Evolutionary conservation across 2,797 vertebrate genomes (phyloP), one percentile per base, ranked within the genome.

Genomic region (Pangasius sanitwongsei): DNA sequence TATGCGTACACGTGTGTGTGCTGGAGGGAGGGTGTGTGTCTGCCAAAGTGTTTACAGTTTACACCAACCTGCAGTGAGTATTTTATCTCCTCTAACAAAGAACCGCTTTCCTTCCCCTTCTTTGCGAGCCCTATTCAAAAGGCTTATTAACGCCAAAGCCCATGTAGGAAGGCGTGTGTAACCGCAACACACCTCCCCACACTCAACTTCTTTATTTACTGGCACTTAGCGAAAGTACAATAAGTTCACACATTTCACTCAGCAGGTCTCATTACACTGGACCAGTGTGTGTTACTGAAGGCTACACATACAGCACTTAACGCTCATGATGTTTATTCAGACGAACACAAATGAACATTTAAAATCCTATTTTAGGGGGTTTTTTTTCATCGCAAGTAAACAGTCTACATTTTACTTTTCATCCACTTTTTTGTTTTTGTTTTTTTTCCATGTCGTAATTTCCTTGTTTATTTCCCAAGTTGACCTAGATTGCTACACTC

Each of bases 21-120:
- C 7, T 23, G 34, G 13, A 41, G 74, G 57, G 74, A 55, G 53
- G 87, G 34, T 91, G 67, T 90, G 80, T 90, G 74, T 65, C 77
- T 86, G 87, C 83, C 53, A 91, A 89, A 87, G 75, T 93, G 88
- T 61, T 92, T 91, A 91, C 88, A 91, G 90, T 90, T 84, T 92
- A 92, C 82, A 92, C 86, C 85, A 85, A 89, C 82, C 89, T 89
- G 89, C 80, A 87, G 83, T 50, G 83, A 91, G 89, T 88, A 91
- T 92, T 93, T 94, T 95, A 95, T 95, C 94, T 94, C 69, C 93
- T 89, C 91, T 93, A 96, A 97, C 95, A 96, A 96, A 95, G 95
- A 95, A 95, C 92, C 92, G 92, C 92, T 95, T 95, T 96, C 94
- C 95, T 97, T 97, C 96, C 96, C 91, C 94, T 97, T 97, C 95